These are phyloP conservation scores for Camponotus fellah DNA, from an alignment of 2,888 invertebrate species.

Conservation along the genomic window DNA sequence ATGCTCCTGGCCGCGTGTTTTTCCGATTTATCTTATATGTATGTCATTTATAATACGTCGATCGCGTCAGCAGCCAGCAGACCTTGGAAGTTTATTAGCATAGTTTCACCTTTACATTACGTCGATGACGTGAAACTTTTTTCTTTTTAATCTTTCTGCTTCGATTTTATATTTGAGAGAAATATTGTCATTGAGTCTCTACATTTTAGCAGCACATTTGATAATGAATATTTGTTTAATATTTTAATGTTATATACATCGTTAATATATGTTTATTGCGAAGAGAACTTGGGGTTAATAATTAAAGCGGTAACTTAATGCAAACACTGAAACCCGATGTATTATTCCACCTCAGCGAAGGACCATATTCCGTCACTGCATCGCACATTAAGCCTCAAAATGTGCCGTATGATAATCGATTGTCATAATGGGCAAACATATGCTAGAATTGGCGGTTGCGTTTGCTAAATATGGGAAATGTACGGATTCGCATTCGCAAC, in stretches of 20 bases:
- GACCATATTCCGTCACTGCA: background rate
- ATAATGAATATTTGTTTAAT: background rate
- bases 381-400: slow-evolving; percentile 25
- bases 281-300: background rate
- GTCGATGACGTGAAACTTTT: background rate
- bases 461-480: background rate
- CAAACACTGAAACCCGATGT: background rate
- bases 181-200: background rate
- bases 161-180: background rate
- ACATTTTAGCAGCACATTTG: background rate
- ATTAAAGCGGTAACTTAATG: background rate
- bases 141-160: background rate
- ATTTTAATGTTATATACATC: background rate
- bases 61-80: background rate
- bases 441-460: background rate
- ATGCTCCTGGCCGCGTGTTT: background rate
- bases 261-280: background rate
- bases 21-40: background rate
- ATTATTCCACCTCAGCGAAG: slow-evolving; percentile 12
- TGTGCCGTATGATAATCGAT: slow-evolving; percentile 36
- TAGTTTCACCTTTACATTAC: slow-evolving; percentile 15
- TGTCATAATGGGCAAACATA: slow-evolving; percentile 42
- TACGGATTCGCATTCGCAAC: background rate
- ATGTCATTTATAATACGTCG: background rate
- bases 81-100: slow-evolving; percentile 21